Evolutionary conservation across 2,113 vertebrate genomes (phyloP), one percentile per base, ranked within the genome.

Genomic region (Catharus bicknelli): DNA sequence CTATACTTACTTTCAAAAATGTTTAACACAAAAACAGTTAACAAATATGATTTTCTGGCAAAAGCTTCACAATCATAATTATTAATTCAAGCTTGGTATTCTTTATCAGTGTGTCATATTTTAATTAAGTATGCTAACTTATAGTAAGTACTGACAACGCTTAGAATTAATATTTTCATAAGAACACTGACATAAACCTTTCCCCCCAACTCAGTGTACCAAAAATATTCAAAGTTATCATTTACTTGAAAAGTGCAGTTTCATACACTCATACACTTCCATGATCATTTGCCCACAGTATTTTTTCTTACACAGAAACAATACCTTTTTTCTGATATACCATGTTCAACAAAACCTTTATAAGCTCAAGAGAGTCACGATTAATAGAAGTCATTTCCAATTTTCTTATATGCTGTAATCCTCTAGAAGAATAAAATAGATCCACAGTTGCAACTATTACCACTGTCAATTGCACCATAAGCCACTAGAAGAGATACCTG

Each of bases 401-500:
- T 38, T 47, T 38, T 47, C 68, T 68, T 58, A 54, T 12, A 66
- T 26, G 23, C 7, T 30, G 23, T 30, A 84, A 57, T 50, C 5
- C 17, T 72, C 20, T 3, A 62, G 29, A 69, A 93, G 5, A 88
- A 92, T 19, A 55, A 59, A 47, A 67, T 47, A 78, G 3, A 90
- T 12, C 10, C 53, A 67, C 47, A 80, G 38, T 29, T 77, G 62
- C 29, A 82, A 23, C 26, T 73, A 64, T 23, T 82, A 83, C 40
- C 30, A 87, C 54, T 29, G 19, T 62, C 38, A 72, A 79, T 67
- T 72, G 54, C 32, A 82, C 34, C 0, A 0, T 29, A 64, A 75
- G 25, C 34, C 90, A 88, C 36, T n/a, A 94, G 68, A 68, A 88
- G 26, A 70, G 58, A 73, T 98, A 99, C 98, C 98, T 99, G 98